Evolutionary conservation across 1,140 invertebrate species (phyloP).

Genomic region (Drosophila sulfurigaster): DNA sequence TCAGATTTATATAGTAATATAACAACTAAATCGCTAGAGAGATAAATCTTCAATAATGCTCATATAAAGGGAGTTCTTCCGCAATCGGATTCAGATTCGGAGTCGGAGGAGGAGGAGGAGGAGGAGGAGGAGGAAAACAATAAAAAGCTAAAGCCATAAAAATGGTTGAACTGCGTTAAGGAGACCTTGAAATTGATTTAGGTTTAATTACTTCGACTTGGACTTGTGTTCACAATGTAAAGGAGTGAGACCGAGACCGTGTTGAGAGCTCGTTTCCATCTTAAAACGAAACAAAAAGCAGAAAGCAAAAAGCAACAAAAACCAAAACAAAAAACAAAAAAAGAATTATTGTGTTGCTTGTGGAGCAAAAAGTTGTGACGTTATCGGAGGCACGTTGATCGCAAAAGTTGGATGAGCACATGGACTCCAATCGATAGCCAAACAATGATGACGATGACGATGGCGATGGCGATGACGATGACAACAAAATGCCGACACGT

Average conservation of each 20-base stretch:
- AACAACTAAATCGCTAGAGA: no score
- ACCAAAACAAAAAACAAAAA: not conserved
- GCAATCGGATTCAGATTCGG: not conserved
- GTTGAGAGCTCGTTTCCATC: constrained; percentile 2
- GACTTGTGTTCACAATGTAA: constrained; percentile 5
- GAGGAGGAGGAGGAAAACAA: not conserved
- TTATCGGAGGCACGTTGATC: constrained; percentile 66
- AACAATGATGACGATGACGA: constrained; percentile 36
- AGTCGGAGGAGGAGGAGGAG: not conserved
- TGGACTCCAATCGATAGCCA: constrained; percentile 61
- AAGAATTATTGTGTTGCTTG: constrained; percentile 32
- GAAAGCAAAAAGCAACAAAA: no score
- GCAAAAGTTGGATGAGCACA: constrained; percentile 29
- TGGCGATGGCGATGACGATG: constrained; percentile 20
- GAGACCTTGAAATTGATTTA: constrained; percentile 14
- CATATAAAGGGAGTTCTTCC: not conserved
- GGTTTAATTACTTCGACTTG: constrained; percentile 8
- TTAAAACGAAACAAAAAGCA: no score
- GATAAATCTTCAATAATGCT: no score
- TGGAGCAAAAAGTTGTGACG: constrained; percentile 25
- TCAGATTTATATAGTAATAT: no score
- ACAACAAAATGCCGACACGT: constrained; percentile 73
- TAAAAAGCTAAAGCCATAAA: not conserved
- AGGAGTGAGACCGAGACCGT: not conserved
- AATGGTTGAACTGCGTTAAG: constrained; percentile 1